Percentiles rank a stretch among this genome's conserved stretches.
phyloP scores from a whole-genome alignment of 2,113 vertebrate species.

The Phoenicopterus ruber region DNA sequence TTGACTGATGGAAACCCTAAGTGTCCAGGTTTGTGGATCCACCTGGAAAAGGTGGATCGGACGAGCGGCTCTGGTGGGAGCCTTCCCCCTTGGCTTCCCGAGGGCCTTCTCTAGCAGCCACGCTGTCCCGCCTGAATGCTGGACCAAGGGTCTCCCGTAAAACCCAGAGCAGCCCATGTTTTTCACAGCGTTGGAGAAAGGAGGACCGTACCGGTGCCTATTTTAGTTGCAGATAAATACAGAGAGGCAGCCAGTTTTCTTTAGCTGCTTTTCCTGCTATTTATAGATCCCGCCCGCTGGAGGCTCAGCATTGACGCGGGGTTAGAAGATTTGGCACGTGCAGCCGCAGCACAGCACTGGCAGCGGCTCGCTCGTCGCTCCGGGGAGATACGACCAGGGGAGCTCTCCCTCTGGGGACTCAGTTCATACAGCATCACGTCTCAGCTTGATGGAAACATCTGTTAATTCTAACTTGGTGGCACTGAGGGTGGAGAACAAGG shows the following conservation, averaged over 20 bases:
- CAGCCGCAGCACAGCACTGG: background rate
- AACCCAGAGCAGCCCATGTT: background rate
- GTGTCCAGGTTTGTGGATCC: background rate
- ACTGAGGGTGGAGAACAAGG: background rate
- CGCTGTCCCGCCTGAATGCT: background rate
- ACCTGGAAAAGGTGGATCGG: background rate
- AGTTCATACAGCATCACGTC: background rate
- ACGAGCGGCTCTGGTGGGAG: background rate
- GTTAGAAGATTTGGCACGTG: background rate
- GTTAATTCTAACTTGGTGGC: background rate
- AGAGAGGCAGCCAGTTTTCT: background rate
- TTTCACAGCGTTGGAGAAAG: background rate
- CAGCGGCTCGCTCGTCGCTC: background rate
- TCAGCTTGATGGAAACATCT: fast-evolving
- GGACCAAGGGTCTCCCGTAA: background rate
- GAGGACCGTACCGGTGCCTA: background rate
- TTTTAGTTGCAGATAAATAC: background rate
- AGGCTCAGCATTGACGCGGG: background rate
- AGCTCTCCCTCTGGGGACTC: background rate
- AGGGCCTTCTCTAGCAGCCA: fast-evolving
- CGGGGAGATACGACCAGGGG: background rate
- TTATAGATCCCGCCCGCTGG: background rate
- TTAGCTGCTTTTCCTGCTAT: background rate
- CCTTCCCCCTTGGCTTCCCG: background rate
- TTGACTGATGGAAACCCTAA: background rate